Conservation (phyloP, 2,888 invertebrate species). For the Leptinotarsa haldemani region DNA sequence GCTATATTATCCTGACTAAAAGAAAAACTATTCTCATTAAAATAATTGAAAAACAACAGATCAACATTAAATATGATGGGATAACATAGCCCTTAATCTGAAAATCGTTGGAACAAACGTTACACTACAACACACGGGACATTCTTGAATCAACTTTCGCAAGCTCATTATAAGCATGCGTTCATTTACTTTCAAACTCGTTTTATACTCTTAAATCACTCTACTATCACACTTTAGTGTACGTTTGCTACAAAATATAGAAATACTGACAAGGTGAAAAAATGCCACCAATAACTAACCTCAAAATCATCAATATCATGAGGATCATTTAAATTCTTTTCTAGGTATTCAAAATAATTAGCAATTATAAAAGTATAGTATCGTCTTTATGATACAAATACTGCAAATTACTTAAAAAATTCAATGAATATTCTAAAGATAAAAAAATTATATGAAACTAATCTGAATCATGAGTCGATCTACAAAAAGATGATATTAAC, state of each 20-base stretch:
- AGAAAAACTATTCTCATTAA: slow-evolving; percentile 1
- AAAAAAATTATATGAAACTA: no score
- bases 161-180: slow-evolving; percentile 44
- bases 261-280: slow-evolving; percentile 47
- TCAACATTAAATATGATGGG: slow-evolving; percentile 29
- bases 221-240: slow-evolving; percentile 58
- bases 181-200: slow-evolving; percentile 48
- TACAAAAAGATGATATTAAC: no score
- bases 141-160: slow-evolving; percentile 45
- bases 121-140: slow-evolving; percentile 59
- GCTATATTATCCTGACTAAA: slow-evolving; percentile 52
- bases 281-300: slow-evolving; percentile 30
- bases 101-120: slow-evolving; percentile 61
- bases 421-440: no score
- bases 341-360: no score
- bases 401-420: no score
- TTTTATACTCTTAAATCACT: slow-evolving; percentile 43
- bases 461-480: no score
- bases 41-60: slow-evolving; percentile 32
- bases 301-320: no score
- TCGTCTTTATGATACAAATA: no score
- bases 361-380: no score
- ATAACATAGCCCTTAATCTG: slow-evolving; percentile 58
- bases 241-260: slow-evolving; percentile 47
- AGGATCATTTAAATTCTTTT: no score